Evolutionary conservation across 2,797 vertebrate species (phyloP), one percentile per base, ranked within the genome.

Genomic region (Catharus ustulatus): DNA sequence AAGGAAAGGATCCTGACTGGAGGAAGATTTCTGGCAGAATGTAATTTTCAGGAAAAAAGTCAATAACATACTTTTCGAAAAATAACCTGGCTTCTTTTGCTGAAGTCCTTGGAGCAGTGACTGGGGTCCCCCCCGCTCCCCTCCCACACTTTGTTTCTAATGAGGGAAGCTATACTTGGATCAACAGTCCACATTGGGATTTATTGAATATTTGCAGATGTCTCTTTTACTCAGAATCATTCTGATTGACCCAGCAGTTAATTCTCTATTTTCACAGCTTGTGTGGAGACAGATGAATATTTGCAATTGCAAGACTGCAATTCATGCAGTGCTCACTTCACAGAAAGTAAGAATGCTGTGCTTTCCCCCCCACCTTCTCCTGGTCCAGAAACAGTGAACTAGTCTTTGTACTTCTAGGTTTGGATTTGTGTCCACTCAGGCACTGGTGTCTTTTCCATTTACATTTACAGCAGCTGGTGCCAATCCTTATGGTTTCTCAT

Each of bases 401-500:
- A 68, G 30, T 73, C 24, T 15, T 15, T 42, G 13, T 29, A 10
- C 43, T 62, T 71, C 48, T 23, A 43, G 13, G 21, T 74, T 40
- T 80, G 45, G 13, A 40, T 86, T 80, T 88, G 55, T 40, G 23
- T 67, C 23, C 10, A 17, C 8, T 6, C 26, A 40, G 18, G 18
- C 45, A 38, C 19, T 42, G 3, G 12, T 38, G 13, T 17, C 16
- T 63, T 86, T 66, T 78, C 23, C 38, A 38, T 38, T 10, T 38
- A 38, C 32, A 9, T 54, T n/a, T 71, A 34, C 5, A 54, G 15
- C 26, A 78, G 42, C 54, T 55, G 40, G 11, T 68, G 21, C 12
- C 9, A 64, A 15, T 26, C 58, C 29, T 15, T 3, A 18, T 0
- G 0, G 32, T 43, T 59, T 40, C 7, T 77, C 19, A 27, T 42